Percentiles rank a stretch among this genome's conserved stretches.
phyloP scores from a whole-genome alignment of 2,888 invertebrate genomes.

The Therioaphis trifolii region DNA sequence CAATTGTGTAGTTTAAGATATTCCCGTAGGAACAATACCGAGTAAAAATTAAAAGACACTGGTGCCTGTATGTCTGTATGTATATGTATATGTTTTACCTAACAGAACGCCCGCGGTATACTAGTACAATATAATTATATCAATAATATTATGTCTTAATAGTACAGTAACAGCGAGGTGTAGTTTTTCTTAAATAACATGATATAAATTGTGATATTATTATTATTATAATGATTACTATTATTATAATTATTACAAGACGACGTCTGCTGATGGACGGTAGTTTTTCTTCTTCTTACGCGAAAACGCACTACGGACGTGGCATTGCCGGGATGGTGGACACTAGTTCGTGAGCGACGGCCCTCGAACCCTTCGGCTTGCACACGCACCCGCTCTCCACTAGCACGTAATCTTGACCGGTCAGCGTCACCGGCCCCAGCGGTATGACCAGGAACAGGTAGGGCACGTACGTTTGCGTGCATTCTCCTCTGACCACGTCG shows the following conservation, averaged over 20 bases:
- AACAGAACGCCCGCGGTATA: no score
- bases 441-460: conserved; percentile 92
- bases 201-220: no score
- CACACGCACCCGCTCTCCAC: conserved; percentile 96
- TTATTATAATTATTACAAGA: no score
- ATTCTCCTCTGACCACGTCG: conserved; percentile 87
- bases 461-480: conserved; percentile 91
- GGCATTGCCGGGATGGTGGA: conserved; percentile 50
- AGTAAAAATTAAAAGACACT: no score
- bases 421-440: conserved; percentile 87
- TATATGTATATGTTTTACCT: no score
- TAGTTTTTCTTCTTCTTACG: background rate
- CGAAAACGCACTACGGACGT: conserved; percentile 11
- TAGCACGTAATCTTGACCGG: conserved; percentile 93
- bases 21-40: no score
- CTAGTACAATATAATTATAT: no score
- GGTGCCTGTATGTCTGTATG: no score
- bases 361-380: conserved; percentile 72
- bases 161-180: background rate
- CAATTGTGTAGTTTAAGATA: no score
- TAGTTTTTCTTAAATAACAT: background rate
- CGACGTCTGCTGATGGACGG: background rate
- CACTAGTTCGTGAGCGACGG: conserved; percentile 43
- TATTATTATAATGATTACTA: no score
- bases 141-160: background rate